Evolutionary conservation across 37 sponge, comb jelly and placozoan species (phyloP), one percentile per base, ranked within the genome.

Genomic region (Cliona cf. orientalis): DNA sequence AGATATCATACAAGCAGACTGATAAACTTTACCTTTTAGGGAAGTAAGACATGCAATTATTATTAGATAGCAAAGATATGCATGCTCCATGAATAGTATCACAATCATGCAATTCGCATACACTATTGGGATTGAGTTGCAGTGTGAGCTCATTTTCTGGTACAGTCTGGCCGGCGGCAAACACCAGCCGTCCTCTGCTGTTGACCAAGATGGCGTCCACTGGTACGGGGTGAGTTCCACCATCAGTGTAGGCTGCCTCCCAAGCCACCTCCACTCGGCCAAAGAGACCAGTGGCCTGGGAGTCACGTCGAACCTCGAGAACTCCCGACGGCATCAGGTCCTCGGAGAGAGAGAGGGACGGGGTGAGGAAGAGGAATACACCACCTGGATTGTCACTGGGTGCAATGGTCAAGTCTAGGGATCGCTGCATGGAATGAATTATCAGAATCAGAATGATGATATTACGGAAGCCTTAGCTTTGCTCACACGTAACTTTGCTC

Each of bases 331-430:
- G 42, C 34, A 49, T 28, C 34, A 44, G 45, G 29, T 76, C 85
- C 39, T 92, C 89, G 39, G 46, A 55, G 57, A 92, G 84, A 29
- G 80, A 44, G 42, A 87, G 33, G 39, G 76, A 61, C 6, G 79
- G 74, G 17, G 81, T 75, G 40, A 72, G 34, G n/a, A 75, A 53
- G 21, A 84, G 69, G 76, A 92, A 80, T 17, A 76, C 78, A 28
- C 93, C 93, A 63, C 74, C 70, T 25, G 87, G 88, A 46, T 84
- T 71, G 69, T 92, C 93, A 69, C 76, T 87, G 25, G 80, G 53
- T 31, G 38, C 25, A 29, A 92, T 92, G 44, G 68, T 57, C 3
- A 92, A 81, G 42, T 70, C 75, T 19, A 87, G 67, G 1, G 72
- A 60, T 39, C 74, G 72, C 93, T 92, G 71, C 6, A 72, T 28